These are phyloP conservation scores for Zelostemma sp. DNA, from an alignment of 1,140 invertebrate genomes.

Conservation along the genomic window DNA sequence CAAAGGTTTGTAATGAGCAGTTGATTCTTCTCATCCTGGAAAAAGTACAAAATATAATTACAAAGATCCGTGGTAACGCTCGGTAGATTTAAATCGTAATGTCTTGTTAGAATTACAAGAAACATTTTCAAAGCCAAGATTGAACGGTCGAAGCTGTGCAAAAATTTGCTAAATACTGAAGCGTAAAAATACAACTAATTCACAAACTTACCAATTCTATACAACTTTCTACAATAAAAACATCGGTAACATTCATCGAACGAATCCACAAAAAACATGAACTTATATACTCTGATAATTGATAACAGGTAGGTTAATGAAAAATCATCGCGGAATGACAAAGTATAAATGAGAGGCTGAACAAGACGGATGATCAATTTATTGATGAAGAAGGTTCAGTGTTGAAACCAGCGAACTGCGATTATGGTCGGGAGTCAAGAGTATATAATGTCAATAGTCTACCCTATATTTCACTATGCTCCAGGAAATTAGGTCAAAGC, in stretches of 20 bases:
- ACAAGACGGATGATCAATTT: not conserved
- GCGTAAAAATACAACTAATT: not conserved
- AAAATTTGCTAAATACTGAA: too few relatives aligned
- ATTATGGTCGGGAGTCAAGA: constrained; percentile 1
- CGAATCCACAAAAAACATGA: too few relatives aligned
- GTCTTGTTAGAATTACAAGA: too few relatives aligned
- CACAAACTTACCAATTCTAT: not conserved
- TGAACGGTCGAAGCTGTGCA: not conserved
- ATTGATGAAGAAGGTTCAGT: not conserved
- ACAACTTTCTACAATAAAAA: too few relatives aligned
- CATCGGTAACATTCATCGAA: too few relatives aligned
- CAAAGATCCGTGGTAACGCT: constrained; percentile 4
- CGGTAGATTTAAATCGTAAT: too few relatives aligned
- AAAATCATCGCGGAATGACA: not conserved
- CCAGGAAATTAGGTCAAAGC: constrained; percentile 6
- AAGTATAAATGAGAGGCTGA: not conserved
- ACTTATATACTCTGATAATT: too few relatives aligned
- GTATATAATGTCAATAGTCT: constrained; percentile 5
- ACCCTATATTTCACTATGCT: not conserved
- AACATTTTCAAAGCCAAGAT: not conserved
- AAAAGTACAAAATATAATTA: constrained; percentile 45
- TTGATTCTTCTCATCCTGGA: constrained; percentile 93
- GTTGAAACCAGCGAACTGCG: not conserved
- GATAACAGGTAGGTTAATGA: not conserved
- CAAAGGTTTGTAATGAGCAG: constrained; percentile 93